Conservation (phyloP, 2,888 invertebrate species). For the Thelaira solivaga region DNA sequence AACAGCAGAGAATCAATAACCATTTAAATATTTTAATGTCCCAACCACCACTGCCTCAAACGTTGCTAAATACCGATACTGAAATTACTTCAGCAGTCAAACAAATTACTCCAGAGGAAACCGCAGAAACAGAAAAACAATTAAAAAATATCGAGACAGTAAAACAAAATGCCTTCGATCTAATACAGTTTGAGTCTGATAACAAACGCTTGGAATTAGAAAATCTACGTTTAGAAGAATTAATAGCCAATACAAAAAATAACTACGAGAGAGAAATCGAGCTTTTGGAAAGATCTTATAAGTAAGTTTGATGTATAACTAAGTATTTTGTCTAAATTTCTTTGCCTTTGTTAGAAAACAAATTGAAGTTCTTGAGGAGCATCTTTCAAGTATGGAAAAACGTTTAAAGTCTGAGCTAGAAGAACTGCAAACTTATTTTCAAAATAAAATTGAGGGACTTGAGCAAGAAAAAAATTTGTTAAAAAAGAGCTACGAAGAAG, state of each 20-base stretch:
- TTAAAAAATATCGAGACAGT: background rate
- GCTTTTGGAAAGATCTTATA: conserved; percentile 75
- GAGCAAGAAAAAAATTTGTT: conserved; percentile 67
- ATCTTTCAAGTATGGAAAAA: conserved; percentile 70
- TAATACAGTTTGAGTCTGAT: conserved; percentile 71
- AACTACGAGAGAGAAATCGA: conserved; percentile 77
- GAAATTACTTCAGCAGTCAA: background rate
- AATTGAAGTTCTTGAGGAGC: conserved; percentile 73
- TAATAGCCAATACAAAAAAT: conserved; percentile 73
- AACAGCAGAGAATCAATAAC: conserved; percentile 76
- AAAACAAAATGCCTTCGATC: conserved; percentile 47
- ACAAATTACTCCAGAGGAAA: background rate
- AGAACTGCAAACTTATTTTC: conserved; percentile 69
- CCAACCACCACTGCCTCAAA: conserved; percentile 66
- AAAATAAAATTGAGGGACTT: conserved; percentile 67
- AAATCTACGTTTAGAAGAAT: conserved; percentile 75
- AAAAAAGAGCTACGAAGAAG: conserved; percentile 67
- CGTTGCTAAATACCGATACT: background rate
- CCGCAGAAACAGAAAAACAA: background rate
- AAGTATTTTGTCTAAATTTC: no score
- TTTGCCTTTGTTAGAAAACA: conserved; percentile 70
- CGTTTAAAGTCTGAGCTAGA: conserved; percentile 72
- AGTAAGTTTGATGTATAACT: conserved; percentile 68
- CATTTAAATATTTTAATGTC: conserved; percentile 75
- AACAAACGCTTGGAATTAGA: conserved; percentile 74